phyloP scores from a whole-genome alignment of 2,797 vertebrate genomes.

The Rhabdomys pumilio region DNA sequence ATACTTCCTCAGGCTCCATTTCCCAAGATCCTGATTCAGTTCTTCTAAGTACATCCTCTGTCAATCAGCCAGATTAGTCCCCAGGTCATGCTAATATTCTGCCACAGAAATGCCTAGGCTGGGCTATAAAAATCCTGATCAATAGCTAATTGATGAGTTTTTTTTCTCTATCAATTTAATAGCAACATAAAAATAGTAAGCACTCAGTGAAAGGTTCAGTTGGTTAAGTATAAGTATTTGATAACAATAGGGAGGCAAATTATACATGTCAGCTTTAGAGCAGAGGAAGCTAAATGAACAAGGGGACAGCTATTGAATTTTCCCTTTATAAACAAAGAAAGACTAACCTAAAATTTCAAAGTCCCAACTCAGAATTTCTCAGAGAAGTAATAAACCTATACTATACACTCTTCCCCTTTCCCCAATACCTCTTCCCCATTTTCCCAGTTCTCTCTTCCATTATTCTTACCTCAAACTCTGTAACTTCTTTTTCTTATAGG shows the following conservation, averaged over 20 bases:
- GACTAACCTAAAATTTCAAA: neutral
- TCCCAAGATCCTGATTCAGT: neutral
- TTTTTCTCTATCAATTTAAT: neutral
- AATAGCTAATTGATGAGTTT: neutral
- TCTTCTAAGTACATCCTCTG: neutral
- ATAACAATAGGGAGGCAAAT: neutral
- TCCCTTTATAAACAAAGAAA: neutral
- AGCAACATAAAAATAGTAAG: neutral
- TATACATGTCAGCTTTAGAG: constrained; percentile 7
- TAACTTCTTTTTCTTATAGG: constrained; percentile 62
- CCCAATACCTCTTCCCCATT: neutral
- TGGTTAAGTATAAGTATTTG: constrained; percentile 22
- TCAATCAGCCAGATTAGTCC: neutral
- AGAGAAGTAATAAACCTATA: neutral
- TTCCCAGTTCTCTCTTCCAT: neutral
- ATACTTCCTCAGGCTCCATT: neutral
- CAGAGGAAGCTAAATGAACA: neutral
- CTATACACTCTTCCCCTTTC: neutral
- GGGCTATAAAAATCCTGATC: neutral
- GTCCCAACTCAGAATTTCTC: neutral
- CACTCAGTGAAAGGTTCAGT: neutral
- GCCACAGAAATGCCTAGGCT: neutral
- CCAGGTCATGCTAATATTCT: neutral
- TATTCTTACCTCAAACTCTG: constrained; percentile 78
- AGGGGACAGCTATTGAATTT: neutral